phyloP scores from a whole-genome alignment of 2,113 vertebrate genomes.

The Diadophis punctatus region DNA sequence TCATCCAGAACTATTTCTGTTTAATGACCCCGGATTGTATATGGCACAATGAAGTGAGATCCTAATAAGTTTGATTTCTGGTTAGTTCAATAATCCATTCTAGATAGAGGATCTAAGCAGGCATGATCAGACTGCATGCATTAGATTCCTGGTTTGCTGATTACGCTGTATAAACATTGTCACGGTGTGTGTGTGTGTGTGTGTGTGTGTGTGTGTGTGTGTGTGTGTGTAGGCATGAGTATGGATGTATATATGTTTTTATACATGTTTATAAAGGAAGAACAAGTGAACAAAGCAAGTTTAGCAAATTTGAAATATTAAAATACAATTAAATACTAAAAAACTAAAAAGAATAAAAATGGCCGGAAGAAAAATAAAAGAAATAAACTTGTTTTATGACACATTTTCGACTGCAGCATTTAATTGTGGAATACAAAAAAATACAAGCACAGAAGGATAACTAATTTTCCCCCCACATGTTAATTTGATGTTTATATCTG shows the following conservation, averaged over 20 bases:
- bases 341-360: neutral
- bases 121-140: neutral
- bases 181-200: neutral
- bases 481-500: neutral
- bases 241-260: neutral
- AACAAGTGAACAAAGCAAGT: neutral
- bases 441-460: neutral
- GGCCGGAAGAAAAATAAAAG: neutral
- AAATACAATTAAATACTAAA: neutral
- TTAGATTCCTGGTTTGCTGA: neutral
- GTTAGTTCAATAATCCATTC: neutral
- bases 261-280: neutral
- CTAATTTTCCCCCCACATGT: neutral
- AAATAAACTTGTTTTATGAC: neutral
- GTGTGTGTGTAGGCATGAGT: neutral
- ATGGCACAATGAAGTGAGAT: neutral
- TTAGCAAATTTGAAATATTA: neutral
- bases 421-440: neutral
- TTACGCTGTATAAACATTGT: neutral
- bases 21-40: neutral
- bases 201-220: neutral
- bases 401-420: neutral
- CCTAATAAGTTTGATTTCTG: neutral
- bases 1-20: neutral
- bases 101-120: neutral